Percentiles rank a stretch among this genome's conserved stretches.
Conservation (phyloP, 1,140 invertebrate genomes). For the Drosophila albomicans region DNA sequence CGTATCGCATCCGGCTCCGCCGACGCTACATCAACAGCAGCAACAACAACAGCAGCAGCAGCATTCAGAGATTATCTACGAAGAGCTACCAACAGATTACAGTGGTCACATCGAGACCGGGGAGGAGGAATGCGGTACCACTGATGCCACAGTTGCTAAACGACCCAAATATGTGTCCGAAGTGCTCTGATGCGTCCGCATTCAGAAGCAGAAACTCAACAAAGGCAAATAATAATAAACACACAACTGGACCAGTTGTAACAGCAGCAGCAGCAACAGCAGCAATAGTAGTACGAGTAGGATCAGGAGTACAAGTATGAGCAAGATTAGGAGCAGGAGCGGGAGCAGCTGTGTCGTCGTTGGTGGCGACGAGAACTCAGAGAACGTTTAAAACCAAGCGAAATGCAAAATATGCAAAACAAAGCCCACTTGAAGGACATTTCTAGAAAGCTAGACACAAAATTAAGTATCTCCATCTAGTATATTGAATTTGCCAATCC, state of each 20-base stretch:
- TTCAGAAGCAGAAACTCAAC: conserved; percentile 64
- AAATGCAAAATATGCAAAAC: conserved; percentile 26
- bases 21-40: conserved; percentile 72
- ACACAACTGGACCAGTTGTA: background rate
- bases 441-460: conserved; percentile 46
- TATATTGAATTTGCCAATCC: conserved; percentile 82
- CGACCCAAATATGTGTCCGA: conserved; percentile 81
- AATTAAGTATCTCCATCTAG: conserved; percentile 81
- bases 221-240: conserved; percentile 68
- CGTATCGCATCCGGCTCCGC: conserved; percentile 54
- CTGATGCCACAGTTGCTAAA: conserved; percentile 64
- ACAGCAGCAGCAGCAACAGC: conserved; percentile 18
- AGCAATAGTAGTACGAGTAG: background rate
- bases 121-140: conserved; percentile 70
- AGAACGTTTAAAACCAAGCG: conserved; percentile 30
- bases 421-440: conserved; percentile 39
- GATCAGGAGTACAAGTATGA: background rate
- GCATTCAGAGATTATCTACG: conserved; percentile 82
- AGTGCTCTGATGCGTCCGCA: conserved; percentile 83
- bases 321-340: background rate
- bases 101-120: conserved; percentile 80
- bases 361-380: conserved; percentile 25
- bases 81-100: conserved; percentile 81
- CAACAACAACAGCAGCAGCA: conserved; percentile 66
- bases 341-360: background rate